A percentile compares a stretch with the other conserved stretches of the same genome.
Conservation (phyloP, 2,888 invertebrate genomes). For the Dicycla oo region DNA sequence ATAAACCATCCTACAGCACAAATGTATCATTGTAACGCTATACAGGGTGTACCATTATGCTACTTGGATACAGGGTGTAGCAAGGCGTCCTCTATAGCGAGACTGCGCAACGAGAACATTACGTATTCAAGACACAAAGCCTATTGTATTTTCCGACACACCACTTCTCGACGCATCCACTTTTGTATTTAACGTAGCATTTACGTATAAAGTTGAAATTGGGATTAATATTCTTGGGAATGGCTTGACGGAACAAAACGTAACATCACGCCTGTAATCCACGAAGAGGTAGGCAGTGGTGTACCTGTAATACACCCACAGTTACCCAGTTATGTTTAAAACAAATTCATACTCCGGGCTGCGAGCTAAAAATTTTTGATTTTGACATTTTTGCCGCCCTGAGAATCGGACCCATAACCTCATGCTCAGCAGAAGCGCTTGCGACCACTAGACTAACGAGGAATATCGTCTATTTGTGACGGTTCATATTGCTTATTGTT, state of each 20-base stretch:
- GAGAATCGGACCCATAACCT: too few relatives aligned
- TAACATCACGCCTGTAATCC: too few relatives aligned
- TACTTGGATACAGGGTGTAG: constrained; percentile 35
- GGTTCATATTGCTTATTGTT: too few relatives aligned
- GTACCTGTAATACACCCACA: too few relatives aligned
- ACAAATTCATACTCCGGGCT: too few relatives aligned
- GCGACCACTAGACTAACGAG: too few relatives aligned
- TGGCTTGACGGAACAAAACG: background rate
- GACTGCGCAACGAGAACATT: constrained; percentile 46
- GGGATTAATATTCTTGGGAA: background rate
- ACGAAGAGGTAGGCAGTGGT: too few relatives aligned
- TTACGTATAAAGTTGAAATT: constrained; percentile 14
- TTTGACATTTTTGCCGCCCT: too few relatives aligned
- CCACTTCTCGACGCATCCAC: constrained; percentile 48
- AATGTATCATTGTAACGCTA: constrained; percentile 33
- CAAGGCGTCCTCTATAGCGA: constrained; percentile 35
- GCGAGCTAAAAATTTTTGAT: too few relatives aligned
- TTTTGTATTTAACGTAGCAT: constrained; percentile 33
- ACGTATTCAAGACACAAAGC: constrained; percentile 59
- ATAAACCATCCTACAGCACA: constrained; percentile 1
- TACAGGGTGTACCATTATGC: constrained; percentile 30
- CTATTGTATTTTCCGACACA: constrained; percentile 56
- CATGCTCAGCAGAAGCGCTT: too few relatives aligned
- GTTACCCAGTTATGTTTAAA: too few relatives aligned
- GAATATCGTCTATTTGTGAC: background rate